Base-by-base conservation (phyloP, 2,888 invertebrate species). In the Thumatha senex region DNA sequence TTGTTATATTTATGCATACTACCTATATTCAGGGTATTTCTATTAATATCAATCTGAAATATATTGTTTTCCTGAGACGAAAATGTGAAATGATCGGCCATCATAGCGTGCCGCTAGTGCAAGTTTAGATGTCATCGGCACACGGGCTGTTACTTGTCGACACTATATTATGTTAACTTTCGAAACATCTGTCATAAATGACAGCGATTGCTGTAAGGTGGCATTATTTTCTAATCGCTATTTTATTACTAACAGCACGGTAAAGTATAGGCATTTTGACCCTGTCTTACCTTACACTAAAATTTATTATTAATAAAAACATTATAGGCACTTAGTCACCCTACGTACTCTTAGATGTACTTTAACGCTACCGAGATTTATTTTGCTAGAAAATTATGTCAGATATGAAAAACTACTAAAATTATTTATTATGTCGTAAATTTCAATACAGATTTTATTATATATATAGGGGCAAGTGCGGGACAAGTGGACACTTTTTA, bases 281-380 rank as follows among this genome's bases (percentile, higher is more conserved):
- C 59, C 43, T 11, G 35, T 55, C 48, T 41, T 11, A 15, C 14
- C 11, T 15, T 31, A 59, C 48, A 54, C 46, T 62, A 48, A 56
- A 64, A 71, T 73, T 70, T 71, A 76, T 51, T 51, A 60, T 47
- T 62, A 30, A 67, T 66, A 59, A 67, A 65, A 63, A 55, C 61
- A 55, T 61, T 62, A 62, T 56, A 54, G 59, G 51, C 40, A 54
- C 38, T 43, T 54, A 40, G 52, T 47, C 46, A 55, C 44, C 50
- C 45, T 40, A 13, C 43, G 18, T 24, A 24, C 18, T n/a, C 3
- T 24, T 24, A 24, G 18, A 24, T 24, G 18, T 24, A 24, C 18
- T 24, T 5, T 24, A 5, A 24, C 18, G 5, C 18, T 24, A 24
- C 2, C 18, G 29, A 46, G 18, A 39, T 10, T 36, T 30, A 30